Base-by-base conservation (phyloP, 1,140 invertebrate species). In the Bombus terrestris region DNA sequence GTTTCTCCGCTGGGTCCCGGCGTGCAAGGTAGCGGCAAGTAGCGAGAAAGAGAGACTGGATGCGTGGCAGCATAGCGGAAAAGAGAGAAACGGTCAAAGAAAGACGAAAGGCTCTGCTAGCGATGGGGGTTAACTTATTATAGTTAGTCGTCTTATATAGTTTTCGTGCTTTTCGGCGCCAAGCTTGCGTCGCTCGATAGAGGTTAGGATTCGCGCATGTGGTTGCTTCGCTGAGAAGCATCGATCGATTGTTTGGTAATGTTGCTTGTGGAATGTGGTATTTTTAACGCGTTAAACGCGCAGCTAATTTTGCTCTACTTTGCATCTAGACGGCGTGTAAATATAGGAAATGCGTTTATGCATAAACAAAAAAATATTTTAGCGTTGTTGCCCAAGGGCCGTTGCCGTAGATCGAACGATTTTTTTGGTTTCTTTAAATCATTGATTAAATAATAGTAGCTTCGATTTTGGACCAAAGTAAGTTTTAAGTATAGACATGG, bases 101-200 rank as follows among this genome's bases (percentile, higher is more conserved):
- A 72, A 32, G 47, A 47, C 18, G 68, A 81, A 41, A 59, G 41
- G 47, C 39, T 43, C 0, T 10, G 35, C 69, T 73, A 81, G 80
- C 22, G 80, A 81, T 81, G 69, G 79, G 79, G 18, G 28, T 72
- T 81, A 59, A 81, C 35, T 71, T 71, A 71, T 28, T 25, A 25
- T 28, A 22, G 18, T 13, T 5, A 10, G 6, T 81, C 28, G 6
- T 28, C 6, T 39, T 71, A n/a, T 6, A 25, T 64, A 53, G 35
- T 81, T 81, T 62, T 41, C 13, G n/a, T 57, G 35, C 28, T 43
- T 71, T 80, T 59, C 35, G 25, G 35, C 12, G 8, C 25, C 32
- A 74, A 13, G 18, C 32, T 73, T 22, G 28, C 39, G 53, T 2
- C 18, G 2, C 3, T 43, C 4, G 39, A 15, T 41, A 28, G 39